Percentiles rank a stretch among this genome's conserved stretches.
Evolutionary conservation across 2,113 vertebrate species (phyloP).

Genomic region (Anarrhichthys ocellatus): DNA sequence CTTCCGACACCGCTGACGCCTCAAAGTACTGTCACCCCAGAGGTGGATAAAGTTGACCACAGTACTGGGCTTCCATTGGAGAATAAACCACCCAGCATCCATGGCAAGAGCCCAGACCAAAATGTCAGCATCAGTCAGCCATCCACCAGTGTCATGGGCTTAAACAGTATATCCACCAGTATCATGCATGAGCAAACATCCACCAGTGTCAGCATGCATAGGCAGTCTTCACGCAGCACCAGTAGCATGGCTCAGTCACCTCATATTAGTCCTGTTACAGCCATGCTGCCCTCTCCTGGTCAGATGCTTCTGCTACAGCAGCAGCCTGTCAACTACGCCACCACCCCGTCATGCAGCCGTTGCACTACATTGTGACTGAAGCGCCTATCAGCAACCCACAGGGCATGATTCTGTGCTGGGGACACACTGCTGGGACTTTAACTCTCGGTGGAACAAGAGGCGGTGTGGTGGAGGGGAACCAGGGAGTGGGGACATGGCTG

Average conservation of each 20-base stretch:
- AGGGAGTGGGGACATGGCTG: neutral
- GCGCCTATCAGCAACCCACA: constrained; percentile 17
- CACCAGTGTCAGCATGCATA: neutral
- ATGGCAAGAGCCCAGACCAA: neutral
- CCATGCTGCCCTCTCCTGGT: constrained; percentile 5
- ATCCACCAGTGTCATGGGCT: neutral
- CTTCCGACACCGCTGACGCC: neutral
- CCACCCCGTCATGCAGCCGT: constrained; percentile 51
- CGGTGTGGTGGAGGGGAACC: neutral
- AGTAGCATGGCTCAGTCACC: neutral
- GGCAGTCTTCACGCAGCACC: neutral
- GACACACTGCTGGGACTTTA: constrained; percentile 1
- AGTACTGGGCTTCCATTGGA: neutral
- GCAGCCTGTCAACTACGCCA: neutral
- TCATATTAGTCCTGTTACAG: neutral
- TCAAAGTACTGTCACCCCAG: neutral
- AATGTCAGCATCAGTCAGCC: neutral
- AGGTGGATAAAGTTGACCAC: neutral
- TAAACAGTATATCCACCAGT: neutral
- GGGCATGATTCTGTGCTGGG: constrained; percentile 36
- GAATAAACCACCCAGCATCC: neutral
- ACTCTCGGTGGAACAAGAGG: too few species aligned
- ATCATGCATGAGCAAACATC: neutral
- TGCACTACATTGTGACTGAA: constrained; percentile 69
- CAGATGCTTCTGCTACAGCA: constrained; percentile 34